Evolutionary conservation across 2,888 invertebrate species (phyloP), one percentile per base, ranked within the genome.

Genomic region (Cataglyphis rosenhaueri): DNA sequence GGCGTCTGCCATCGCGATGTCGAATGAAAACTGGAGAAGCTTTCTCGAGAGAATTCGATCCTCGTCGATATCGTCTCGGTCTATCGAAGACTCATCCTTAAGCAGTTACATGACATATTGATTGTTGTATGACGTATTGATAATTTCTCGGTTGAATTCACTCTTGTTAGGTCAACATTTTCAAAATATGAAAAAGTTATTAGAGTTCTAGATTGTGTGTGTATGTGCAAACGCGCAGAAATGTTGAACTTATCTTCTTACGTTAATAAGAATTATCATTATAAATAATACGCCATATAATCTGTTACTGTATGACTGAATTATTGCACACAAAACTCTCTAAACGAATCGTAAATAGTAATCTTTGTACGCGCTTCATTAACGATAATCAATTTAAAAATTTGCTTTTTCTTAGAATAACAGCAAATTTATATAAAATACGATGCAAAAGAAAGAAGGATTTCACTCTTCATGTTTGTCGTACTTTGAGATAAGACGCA

Each of bases 11-110:
- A 15, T 68, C 21, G 76, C 32, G 57, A 15, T 25, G 41, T 29
- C 12, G 41, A 57, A 35, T 57, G 71, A 57, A 55, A 78, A 78
- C 38, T 71, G 32, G 57, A 78, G 78, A 78, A 71, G 73, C 73
- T 78, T 70, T 44, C 32, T 57, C 18, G 57, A 71, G 41, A 57
- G 12, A 78, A 70, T 32, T 71, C 32, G 32, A 59, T 71, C 41
- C 15, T 78, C 25, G 25, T 25, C 25, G 25, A 25, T 25, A 65
- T 75, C 21, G 21, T 64, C 21, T 52, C 18, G 5, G 12, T 57
- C 15, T 21, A 70, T 71, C 35, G 57, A 29, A 21, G 57, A 44
- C 21, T 10, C 41, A 32, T 32, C 41, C 41, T 32, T 57, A 57
- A 70, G 6, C 29, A 57, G 38, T 78, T 41, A 32, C 21, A 57